Evolutionary conservation across 2,113 vertebrate genomes (phyloP), one percentile per base, ranked within the genome.

Genomic region (Aplodontia rufa): DNA sequence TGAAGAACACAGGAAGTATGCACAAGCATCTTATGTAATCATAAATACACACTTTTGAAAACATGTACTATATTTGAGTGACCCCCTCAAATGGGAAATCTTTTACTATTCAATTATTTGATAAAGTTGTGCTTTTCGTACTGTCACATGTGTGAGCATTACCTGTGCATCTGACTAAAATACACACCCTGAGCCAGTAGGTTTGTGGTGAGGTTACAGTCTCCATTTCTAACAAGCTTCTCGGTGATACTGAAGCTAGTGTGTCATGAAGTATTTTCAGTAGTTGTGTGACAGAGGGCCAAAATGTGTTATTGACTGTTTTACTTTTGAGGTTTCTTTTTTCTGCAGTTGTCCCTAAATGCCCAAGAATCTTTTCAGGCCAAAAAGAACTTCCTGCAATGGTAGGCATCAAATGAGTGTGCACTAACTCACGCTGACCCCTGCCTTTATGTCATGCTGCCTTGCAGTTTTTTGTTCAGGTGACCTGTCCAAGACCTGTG

Each of bases 401-500:
- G 3, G 22, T 30, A n/a, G 32, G 14, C 28, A 60, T 2, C 71
- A 28, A 51, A 0, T 5, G 11, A n/a, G 1, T 32, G 42, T 26
- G 22, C 51, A 45, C 24, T 0, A 32, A 22, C 45, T 68, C 8
- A 0, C 5, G 7, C 16, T 26, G 37, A n/a, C 45, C 3, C 17
- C 35, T 30, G 12, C 26, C 32, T 69, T 51, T 60, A 1, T 24
- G 30, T 58, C 82, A 28, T 62, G 22, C 8, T 30, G 14, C 2
- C 6, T 0, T 22, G 19, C 20, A 1, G 5, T 30, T 71, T 20
- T 8, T 32, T 58, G 28, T 28, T 37, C 22, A 58, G 49, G 20
- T 8, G 35, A 12, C 11, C 26, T 26, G 6, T 64, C 9, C 0
- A 0, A 1, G 51, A 4, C 11, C 6, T 53, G 11, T 22, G 22